These are phyloP conservation scores for Athetis lepigone DNA, from an alignment of 2,888 invertebrate species.

Conservation along the genomic window DNA sequence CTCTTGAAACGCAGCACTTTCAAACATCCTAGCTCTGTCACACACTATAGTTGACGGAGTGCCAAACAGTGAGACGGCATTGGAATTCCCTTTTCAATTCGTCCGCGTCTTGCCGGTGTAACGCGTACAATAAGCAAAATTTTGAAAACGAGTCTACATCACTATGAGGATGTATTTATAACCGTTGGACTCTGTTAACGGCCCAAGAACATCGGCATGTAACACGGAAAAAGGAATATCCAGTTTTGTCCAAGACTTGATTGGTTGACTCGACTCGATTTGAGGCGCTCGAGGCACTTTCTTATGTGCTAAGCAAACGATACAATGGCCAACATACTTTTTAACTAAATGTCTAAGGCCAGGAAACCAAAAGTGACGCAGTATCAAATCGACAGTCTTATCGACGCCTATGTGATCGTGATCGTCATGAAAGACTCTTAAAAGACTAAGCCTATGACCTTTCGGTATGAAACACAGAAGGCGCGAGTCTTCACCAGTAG, in stretches of 20 bases:
- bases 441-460: constrained; percentile 59
- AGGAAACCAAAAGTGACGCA: constrained; percentile 62
- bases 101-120: not conserved
- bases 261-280: no score
- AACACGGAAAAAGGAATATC: not conserved
- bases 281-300: not conserved
- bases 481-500: constrained; percentile 48
- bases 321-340: not conserved
- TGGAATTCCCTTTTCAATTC: not conserved
- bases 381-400: constrained; percentile 46
- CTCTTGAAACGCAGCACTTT: not conserved
- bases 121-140: not conserved
- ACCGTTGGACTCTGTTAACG: not conserved
- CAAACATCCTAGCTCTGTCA: constrained; percentile 23
- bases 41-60: not conserved
- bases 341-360: constrained; percentile 15
- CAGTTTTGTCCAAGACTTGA: not conserved
- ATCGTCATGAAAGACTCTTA: constrained; percentile 62
- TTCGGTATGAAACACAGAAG: constrained; percentile 61
- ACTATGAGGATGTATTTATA: not conserved
- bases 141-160: not conserved
- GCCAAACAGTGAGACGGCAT: not conserved
- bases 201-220: not conserved
- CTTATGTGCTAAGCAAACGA: not conserved
- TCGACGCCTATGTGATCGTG: constrained; percentile 52